Conservation (phyloP, 2,797 vertebrate species). For the Tauraco hartlaubi region DNA sequence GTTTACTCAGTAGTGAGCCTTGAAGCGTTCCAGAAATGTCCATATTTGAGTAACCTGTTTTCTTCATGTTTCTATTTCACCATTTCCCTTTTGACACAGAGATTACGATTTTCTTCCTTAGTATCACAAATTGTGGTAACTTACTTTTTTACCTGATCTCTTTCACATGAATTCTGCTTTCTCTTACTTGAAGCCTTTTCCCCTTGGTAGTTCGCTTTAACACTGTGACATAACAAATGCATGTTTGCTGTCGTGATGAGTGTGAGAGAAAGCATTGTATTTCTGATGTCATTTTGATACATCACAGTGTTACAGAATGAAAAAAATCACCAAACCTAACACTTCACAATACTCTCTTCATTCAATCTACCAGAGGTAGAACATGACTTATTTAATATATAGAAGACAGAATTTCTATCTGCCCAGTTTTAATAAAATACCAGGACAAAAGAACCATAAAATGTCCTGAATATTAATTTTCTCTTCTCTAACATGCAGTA, state of each 20-base stretch:
- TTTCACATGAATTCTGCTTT: background rate
- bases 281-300: background rate
- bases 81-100: background rate
- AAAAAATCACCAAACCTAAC: background rate
- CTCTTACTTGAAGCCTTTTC: background rate
- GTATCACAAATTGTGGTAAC: background rate
- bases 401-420: background rate
- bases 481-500: background rate
- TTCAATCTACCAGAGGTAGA: background rate
- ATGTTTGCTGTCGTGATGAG: background rate
- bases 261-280: background rate
- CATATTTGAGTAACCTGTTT: background rate
- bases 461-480: background rate
- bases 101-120: background rate
- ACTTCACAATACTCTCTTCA: background rate
- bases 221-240: background rate
- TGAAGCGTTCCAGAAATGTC: background rate
- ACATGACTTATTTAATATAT: background rate
- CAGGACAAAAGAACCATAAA: background rate
- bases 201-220: background rate
- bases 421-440: background rate
- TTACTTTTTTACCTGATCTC: background rate
- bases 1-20: background rate
- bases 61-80: background rate
- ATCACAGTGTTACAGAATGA: background rate